phyloP scores from a whole-genome alignment of 2,888 invertebrate genomes.

The Pyrochroa serraticornis region DNA sequence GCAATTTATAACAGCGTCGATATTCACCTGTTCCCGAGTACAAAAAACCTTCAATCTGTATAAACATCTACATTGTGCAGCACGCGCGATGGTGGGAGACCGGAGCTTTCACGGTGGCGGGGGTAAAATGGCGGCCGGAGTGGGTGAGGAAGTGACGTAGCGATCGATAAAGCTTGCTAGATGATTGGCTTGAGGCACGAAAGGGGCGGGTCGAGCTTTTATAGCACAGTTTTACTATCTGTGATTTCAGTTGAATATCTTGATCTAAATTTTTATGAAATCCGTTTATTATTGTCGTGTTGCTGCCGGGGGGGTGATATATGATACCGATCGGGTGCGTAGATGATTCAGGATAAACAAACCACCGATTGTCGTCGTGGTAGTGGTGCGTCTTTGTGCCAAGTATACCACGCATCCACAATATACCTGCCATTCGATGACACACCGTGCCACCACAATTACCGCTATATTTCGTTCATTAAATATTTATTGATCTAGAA shows the following conservation, averaged over 20 bases:
- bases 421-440: too few relatives aligned
- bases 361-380: background rate
- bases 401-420: too few relatives aligned
- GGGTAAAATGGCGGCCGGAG: slow-evolving; percentile 56
- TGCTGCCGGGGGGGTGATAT: slow-evolving; percentile 12
- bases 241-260: slow-evolving; percentile 48
- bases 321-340: slow-evolving; percentile 14
- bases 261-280: slow-evolving; percentile 30
- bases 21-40: slow-evolving; percentile 39
- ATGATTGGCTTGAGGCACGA: slow-evolving; percentile 54
- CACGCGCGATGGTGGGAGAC: slow-evolving; percentile 33
- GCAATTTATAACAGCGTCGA: slow-evolving; percentile 33
- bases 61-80: slow-evolving; percentile 35
- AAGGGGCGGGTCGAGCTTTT: slow-evolving; percentile 48
- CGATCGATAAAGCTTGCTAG: slow-evolving; percentile 57
- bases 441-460: too few relatives aligned
- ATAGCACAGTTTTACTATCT: slow-evolving; percentile 52
- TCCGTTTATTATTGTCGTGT: slow-evolving; percentile 20
- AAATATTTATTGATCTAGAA: too few relatives aligned
- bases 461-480: too few relatives aligned
- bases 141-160: slow-evolving; percentile 56
- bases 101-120: slow-evolving; percentile 39
- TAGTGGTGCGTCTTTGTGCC: too few relatives aligned
- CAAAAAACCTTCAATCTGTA: slow-evolving; percentile 39
- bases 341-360: background rate